These are phyloP conservation scores for Penaeus japonicus DNA, from an alignment of 1,140 invertebrate genomes.

Conservation along the genomic window DNA sequence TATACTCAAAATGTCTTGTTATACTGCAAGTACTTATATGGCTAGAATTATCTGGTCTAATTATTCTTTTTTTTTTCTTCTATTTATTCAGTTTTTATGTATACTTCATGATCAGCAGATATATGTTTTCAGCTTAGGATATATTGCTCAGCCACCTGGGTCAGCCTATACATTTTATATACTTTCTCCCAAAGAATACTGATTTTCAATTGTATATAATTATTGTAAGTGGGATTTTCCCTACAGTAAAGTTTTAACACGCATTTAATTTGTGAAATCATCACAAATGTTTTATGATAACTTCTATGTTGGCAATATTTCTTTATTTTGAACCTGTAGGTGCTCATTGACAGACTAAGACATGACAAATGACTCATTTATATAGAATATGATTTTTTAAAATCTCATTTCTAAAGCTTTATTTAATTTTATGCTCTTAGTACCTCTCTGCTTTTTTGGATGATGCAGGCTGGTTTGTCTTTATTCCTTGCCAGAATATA, in stretches of 20 bases:
- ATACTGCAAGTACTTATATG: no score
- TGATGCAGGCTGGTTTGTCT: not conserved
- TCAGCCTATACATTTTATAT: not conserved
- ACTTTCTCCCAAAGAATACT: conserved; percentile 15
- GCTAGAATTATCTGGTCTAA: no score
- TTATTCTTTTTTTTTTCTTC: no score
- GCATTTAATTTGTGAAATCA: conserved; percentile 15
- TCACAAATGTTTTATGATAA: no score
- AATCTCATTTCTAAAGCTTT: conserved; percentile 10
- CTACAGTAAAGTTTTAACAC: not conserved
- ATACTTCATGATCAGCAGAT: not conserved
- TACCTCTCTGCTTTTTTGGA: not conserved
- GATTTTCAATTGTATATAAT: conserved; percentile 17
- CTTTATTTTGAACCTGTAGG: conserved; percentile 10
- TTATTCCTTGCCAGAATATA: not conserved
- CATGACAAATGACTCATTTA: conserved; percentile 1
- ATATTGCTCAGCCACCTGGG: not conserved
- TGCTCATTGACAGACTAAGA: conserved; percentile 21
- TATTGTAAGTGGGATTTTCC: conserved; percentile 22
- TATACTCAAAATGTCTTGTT: no score
- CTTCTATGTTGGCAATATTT: not conserved
- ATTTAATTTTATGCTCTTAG: conserved; percentile 9
- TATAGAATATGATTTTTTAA: not conserved
- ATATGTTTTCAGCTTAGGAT: not conserved
- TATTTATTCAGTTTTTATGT: no score